Conservation (phyloP, 2,888 invertebrate genomes). For the Agonopterix heracliana region DNA sequence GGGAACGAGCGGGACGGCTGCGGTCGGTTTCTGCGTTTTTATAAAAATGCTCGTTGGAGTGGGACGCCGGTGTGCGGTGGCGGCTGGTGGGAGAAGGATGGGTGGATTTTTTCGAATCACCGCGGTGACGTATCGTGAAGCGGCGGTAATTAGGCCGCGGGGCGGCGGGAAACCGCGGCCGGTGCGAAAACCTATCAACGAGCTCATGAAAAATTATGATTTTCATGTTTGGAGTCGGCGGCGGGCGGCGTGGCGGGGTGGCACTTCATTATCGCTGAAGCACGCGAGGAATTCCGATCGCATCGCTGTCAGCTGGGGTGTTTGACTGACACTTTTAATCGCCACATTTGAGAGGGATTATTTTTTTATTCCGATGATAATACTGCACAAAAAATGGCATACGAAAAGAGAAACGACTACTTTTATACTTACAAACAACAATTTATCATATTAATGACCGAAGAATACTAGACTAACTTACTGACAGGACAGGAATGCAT, state of each 20-base stretch:
- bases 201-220: conserved; percentile 75
- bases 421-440: no score
- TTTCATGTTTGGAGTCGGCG: conserved; percentile 58
- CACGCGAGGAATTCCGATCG: conserved; percentile 48
- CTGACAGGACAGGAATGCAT: no score
- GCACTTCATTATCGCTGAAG: conserved; percentile 53
- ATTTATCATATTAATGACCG: no score
- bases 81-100: conserved; percentile 57
- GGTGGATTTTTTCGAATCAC: conserved; percentile 72
- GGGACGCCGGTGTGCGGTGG: conserved; percentile 44
- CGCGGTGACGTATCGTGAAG: conserved; percentile 72
- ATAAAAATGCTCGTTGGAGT: conserved; percentile 69
- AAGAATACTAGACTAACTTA: no score
- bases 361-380: conserved; percentile 13
- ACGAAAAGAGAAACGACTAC: conserved; percentile 16
- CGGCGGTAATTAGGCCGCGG: conserved; percentile 73
- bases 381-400: conserved; percentile 7
- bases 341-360: conserved; percentile 19
- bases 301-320: conserved; percentile 19
- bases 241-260: conserved; percentile 36
- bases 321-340: conserved; percentile 37
- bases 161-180: conserved; percentile 74
- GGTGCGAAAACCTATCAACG: conserved; percentile 74
- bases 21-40: conserved; percentile 74
- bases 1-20: conserved; percentile 72